A percentile compares a stretch with the other conserved stretches of the same genome.
Conservation (phyloP, 2,113 vertebrate genomes). For the Sorex araneus region DNA sequence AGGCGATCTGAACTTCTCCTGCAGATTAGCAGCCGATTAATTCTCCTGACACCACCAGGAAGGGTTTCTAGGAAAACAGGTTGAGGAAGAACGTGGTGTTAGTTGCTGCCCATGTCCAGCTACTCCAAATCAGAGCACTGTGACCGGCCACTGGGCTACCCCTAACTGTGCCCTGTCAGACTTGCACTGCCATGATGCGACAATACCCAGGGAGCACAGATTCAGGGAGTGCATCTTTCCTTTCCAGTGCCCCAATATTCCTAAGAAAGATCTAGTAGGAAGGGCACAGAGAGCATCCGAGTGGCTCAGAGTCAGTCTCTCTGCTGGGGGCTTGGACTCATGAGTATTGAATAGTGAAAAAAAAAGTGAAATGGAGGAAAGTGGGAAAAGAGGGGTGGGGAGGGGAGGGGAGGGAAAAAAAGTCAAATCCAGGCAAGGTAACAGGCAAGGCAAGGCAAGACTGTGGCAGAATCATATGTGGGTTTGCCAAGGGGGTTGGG, state of each 20-base stretch:
- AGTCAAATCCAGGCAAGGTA: conserved; percentile 67
- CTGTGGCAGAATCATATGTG: background rate
- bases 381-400: no score
- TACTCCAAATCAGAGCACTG: background rate
- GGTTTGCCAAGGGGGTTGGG: no score
- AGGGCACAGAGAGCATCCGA: conserved; percentile 20
- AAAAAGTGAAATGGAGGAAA: no score
- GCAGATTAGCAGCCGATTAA: conserved; percentile 70
- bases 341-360: conserved; percentile 8
- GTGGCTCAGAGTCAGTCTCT: background rate
- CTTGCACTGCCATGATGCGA: background rate
- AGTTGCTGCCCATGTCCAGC: conserved; percentile 29
- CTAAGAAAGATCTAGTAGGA: background rate
- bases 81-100: conserved; percentile 17
- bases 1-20: conserved; percentile 16
- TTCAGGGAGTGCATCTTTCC: conserved; percentile 34
- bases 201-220: background rate
- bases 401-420: no score
- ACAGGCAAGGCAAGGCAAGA: conserved; percentile 1
- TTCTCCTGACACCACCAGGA: conserved; percentile 57
- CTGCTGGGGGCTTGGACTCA: conserved; percentile 51
- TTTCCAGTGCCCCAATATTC: conserved; percentile 33
- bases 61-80: conserved; percentile 33
- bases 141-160: background rate
- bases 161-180: background rate